Evolutionary conservation across 2,888 invertebrate genomes (phyloP).

Genomic region (Drosophila neotestacea): DNA sequence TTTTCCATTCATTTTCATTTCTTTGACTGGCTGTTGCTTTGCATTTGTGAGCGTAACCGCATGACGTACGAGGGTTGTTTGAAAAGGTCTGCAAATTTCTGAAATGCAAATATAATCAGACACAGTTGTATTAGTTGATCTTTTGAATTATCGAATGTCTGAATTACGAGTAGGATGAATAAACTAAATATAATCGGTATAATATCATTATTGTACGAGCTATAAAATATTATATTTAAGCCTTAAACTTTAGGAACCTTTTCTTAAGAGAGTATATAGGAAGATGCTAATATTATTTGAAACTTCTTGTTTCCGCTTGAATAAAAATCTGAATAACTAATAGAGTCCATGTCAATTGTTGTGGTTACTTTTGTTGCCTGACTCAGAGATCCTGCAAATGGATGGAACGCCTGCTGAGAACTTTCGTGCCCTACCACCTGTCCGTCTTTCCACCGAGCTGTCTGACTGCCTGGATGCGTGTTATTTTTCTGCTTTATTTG

Average conservation of each 20-base stretch:
- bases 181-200: no score
- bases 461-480: slow-evolving; percentile 27
- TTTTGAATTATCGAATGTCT: no score
- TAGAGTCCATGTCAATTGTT: not conserved
- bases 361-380: slow-evolving; percentile 10
- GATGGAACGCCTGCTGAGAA: slow-evolving; percentile 23
- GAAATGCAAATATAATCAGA: no score
- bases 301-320: not conserved
- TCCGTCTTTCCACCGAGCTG: not conserved
- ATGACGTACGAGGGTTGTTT: slow-evolving; percentile 48
- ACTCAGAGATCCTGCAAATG: not conserved
- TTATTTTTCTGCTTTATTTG: slow-evolving; percentile 66
- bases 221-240: no score
- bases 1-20: slow-evolving; percentile 54
- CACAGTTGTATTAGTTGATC: no score
- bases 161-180: no score
- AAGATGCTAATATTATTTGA: not conserved
- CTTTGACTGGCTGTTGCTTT: slow-evolving; percentile 54
- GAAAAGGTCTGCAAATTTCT: not conserved
- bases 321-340: slow-evolving; percentile 3
- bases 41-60: slow-evolving; percentile 26
- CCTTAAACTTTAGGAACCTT: no score
- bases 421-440: slow-evolving; percentile 18
- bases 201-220: no score
- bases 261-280: no score